A percentile compares a stretch with the other conserved stretches of the same genome.
Conservation (phyloP, 2,888 invertebrate species). For the Eudasyphora cyanicolor region DNA sequence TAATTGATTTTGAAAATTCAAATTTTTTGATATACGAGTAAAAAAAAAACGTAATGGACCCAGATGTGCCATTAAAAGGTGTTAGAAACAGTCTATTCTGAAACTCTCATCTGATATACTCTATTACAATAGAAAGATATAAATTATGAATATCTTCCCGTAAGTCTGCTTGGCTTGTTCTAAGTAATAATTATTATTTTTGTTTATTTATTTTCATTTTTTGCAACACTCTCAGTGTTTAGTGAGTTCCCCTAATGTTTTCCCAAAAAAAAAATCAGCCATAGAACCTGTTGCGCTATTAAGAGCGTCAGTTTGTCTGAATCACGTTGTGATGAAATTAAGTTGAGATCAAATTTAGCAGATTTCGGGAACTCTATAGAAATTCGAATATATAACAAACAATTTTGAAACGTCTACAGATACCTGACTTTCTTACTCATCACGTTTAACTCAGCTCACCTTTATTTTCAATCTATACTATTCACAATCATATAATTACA, state of each 20-base stretch:
- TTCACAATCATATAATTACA: too few relatives aligned
- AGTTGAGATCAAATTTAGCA: background rate
- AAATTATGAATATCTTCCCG: too few relatives aligned
- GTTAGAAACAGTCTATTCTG: too few relatives aligned
- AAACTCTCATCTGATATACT: too few relatives aligned
- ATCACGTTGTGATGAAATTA: background rate
- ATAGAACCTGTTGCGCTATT: background rate
- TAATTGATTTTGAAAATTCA: too few relatives aligned
- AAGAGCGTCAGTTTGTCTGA: background rate
- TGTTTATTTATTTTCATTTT: too few relatives aligned
- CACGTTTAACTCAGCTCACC: background rate
- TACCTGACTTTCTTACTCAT: conserved; percentile 5
- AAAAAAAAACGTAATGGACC: too few relatives aligned
- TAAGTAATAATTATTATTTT: too few relatives aligned
- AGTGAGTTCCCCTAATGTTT: background rate
- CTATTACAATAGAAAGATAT: too few relatives aligned
- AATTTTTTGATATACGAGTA: too few relatives aligned
- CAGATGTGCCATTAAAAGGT: too few relatives aligned
- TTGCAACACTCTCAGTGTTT: background rate
- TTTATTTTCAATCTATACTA: conserved; percentile 6
- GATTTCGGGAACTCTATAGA: background rate
- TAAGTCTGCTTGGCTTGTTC: too few relatives aligned
- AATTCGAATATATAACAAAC: background rate
- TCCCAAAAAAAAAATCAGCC: background rate
- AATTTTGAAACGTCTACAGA: background rate